Evolutionary conservation across 1,140 invertebrate species (phyloP), one percentile per base, ranked within the genome.

Genomic region (Littorina saxatilis): DNA sequence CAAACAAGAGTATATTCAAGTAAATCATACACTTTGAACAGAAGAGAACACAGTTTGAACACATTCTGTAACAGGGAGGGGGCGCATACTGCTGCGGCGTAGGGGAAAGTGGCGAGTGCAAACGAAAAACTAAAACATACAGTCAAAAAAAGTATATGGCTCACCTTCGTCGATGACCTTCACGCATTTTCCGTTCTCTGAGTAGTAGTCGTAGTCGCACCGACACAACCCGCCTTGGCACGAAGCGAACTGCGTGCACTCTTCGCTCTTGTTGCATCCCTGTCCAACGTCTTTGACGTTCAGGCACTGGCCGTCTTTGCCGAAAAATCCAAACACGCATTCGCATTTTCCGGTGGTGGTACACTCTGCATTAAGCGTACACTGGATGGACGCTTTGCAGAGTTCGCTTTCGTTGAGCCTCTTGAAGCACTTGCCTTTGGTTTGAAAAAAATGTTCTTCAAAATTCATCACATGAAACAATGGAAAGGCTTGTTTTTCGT

Each of bases 321-420:
- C 76, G 81, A 79, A 82, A 27, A 58, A 72, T 3, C 55, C 74
- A 43, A 58, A 37, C 23, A 32, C 29, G 76, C 81, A 82, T 52
- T 79, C 76, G 68, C 81, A 82, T 2, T 37, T 63, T 1, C 66
- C 75, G 17, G 43, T 37, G 5, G 29, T 17, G 11, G 11, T 35
- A 58, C 82, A 83, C 35, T 70, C 43, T n/a, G 82, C 55, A 55
- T 83, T 80, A 0, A 40, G 40, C 20, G 79, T 79, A 74, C 82
- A 83, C 79, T 83, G 82, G 61, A 74, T 74, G 3, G 40, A 39
- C n/a, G 70, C 78, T 32, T 83, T 79, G 74, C 82, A 83, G 2
- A 61, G 50, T 32, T 83, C 58, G 50, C 55, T 77, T 27, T 73
- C 82, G 37, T 83, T 80, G 29, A 50, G 35, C 43, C 43, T 5